Conservation (phyloP, 2,797 vertebrate species). For the Spinibarbus caldwelli region DNA sequence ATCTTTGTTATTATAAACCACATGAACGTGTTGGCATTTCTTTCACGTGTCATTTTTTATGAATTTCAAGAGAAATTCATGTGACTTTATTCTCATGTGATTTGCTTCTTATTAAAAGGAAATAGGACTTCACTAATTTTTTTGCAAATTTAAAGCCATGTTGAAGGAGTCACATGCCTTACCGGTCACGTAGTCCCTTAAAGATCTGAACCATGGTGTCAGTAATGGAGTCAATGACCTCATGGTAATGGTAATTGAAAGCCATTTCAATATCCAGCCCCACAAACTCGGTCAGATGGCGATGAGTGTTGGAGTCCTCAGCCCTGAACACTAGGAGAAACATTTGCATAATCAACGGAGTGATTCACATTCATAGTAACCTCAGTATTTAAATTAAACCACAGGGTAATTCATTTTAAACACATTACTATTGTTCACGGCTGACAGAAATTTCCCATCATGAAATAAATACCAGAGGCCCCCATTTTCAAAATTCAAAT, state of each 20-base stretch:
- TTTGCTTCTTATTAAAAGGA: neutral
- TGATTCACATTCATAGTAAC: neutral
- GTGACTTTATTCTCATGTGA: slow-evolving; percentile 7
- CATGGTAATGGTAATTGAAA: slow-evolving; percentile 98
- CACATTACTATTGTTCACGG: neutral
- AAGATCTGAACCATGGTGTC: slow-evolving; percentile 98
- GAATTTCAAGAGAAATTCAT: neutral
- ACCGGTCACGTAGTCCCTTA: slow-evolving; percentile 97
- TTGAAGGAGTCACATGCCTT: slow-evolving; percentile 55
- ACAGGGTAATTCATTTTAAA: neutral
- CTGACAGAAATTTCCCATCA: neutral
- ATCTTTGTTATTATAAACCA: neutral
- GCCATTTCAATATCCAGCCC: slow-evolving; percentile 99
- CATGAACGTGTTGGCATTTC: neutral
- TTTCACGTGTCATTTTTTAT: neutral
- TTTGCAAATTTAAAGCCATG: neutral
- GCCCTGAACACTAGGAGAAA: slow-evolving; percentile 89
- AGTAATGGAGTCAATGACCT: slow-evolving; percentile 96
- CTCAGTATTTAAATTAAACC: slow-evolving; percentile 4
- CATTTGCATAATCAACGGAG: neutral
- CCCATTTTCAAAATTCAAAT: neutral
- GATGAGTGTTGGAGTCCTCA: slow-evolving; percentile 98
- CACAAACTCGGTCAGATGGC: slow-evolving; percentile 98
- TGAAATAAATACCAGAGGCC: neutral
- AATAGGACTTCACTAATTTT: neutral